A percentile compares a stretch with the other conserved stretches of the same genome.
Evolutionary conservation across 2,888 invertebrate species (phyloP).

Genomic region (Orthonevra nobilis): DNA sequence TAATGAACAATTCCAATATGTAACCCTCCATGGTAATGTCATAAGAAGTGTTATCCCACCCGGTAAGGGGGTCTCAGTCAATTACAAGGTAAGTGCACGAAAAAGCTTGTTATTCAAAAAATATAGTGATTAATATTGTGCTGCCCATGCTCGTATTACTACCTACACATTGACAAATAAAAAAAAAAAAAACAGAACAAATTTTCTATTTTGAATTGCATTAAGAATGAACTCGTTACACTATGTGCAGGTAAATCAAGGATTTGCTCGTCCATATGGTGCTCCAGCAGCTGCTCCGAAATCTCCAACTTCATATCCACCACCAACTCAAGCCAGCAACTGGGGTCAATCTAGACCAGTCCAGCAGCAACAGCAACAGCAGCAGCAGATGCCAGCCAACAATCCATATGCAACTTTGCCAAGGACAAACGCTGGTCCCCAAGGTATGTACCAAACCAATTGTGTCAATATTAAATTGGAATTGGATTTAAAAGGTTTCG

Average conservation of each 20-base stretch:
- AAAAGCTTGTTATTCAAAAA: not conserved
- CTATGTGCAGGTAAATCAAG: conserved; percentile 77
- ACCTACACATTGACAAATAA: conserved; percentile 41
- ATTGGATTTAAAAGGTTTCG: conserved; percentile 67
- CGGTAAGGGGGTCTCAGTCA: conserved; percentile 78
- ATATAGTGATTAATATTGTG: conserved; percentile 47
- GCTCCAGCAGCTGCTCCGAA: conserved; percentile 76
- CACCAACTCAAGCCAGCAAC: conserved; percentile 73
- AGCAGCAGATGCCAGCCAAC: conserved; percentile 71
- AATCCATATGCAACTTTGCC: conserved; percentile 79
- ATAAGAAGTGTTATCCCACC: conserved; percentile 80
- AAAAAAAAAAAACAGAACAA: no score
- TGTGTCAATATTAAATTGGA: conserved; percentile 66
- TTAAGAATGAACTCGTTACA: conserved; percentile 41
- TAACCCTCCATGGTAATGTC: conserved; percentile 79
- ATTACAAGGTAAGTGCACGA: conserved; percentile 77
- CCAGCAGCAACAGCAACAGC: conserved; percentile 65
- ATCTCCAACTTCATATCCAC: conserved; percentile 79
- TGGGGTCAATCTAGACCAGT: conserved; percentile 71
- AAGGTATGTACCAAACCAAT: conserved; percentile 76
- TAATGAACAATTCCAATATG: conserved; percentile 78
- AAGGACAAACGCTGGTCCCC: conserved; percentile 77
- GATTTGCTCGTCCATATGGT: conserved; percentile 79
- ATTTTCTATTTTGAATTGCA: conserved; percentile 1
- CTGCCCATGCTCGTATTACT: conserved; percentile 33